Conservation (phyloP, 2,888 invertebrate species). For the Ennomos erosarius region DNA sequence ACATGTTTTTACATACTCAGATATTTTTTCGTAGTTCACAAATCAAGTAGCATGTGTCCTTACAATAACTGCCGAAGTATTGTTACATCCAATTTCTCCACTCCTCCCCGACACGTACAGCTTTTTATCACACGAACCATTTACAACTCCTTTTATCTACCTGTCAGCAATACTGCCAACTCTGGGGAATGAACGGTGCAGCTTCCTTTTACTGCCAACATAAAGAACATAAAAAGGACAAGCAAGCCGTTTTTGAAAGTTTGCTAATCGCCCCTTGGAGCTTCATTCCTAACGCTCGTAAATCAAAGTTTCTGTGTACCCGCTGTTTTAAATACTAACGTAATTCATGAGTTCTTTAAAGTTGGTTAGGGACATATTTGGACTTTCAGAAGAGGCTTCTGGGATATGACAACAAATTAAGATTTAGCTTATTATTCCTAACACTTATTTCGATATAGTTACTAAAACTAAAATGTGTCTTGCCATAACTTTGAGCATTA, state of each 20-base stretch:
- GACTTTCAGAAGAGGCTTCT: slow-evolving; percentile 20
- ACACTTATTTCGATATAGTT: no score
- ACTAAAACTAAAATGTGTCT: no score
- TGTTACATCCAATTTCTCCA: background rate
- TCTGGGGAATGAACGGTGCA: slow-evolving; percentile 25
- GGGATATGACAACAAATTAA: slow-evolving; percentile 7
- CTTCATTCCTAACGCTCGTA: slow-evolving; percentile 34
- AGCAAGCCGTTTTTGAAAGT: slow-evolving; percentile 47
- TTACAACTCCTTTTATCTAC: slow-evolving; percentile 24
- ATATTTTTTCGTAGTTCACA: no score
- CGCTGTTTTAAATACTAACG: slow-evolving; percentile 38
- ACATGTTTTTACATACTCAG: no score
- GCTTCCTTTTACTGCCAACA: slow-evolving; percentile 38
- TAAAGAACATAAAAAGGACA: slow-evolving; percentile 47
- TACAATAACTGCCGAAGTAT: slow-evolving; percentile 4
- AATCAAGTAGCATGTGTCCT: background rate
- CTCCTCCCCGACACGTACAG: slow-evolving; percentile 10
- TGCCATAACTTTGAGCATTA: no score
- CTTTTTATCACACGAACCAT: slow-evolving; percentile 22
- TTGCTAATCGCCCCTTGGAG: slow-evolving; percentile 47
- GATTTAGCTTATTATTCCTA: background rate
- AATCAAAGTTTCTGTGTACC: slow-evolving; percentile 42
- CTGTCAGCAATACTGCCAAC: slow-evolving; percentile 29
- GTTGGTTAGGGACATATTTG: slow-evolving; percentile 31
- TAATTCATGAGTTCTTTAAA: slow-evolving; percentile 35